phyloP scores from a whole-genome alignment of 2,113 vertebrate species.

The Paramisgurnus dabryanus region DNA sequence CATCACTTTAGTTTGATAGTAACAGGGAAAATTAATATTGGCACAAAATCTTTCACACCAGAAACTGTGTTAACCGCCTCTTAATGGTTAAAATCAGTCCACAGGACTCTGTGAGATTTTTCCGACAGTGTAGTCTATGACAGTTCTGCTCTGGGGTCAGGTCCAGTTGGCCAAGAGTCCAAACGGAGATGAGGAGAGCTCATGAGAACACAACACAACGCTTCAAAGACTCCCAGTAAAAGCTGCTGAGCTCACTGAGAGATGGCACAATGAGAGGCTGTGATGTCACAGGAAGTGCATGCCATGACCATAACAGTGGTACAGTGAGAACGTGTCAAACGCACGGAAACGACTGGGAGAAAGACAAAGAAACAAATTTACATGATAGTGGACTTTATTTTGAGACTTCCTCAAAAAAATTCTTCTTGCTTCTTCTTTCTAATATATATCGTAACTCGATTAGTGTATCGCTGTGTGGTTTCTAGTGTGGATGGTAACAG shows the following conservation, averaged over 20 bases:
- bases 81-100: conserved; percentile 7
- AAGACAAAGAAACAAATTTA: conserved; percentile 40
- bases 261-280: conserved; percentile 49
- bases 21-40: too few species aligned
- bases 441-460: too few species aligned
- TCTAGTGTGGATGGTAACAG: too few species aligned
- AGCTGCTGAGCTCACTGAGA: conserved; percentile 51
- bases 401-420: too few species aligned
- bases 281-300: conserved; percentile 36
- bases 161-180: conserved; percentile 42
- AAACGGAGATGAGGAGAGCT: conserved; percentile 43
- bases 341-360: neutral
- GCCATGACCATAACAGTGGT: conserved; percentile 33
- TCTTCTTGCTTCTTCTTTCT: too few species aligned
- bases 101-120: neutral
- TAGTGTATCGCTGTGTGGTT: too few species aligned
- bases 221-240: conserved; percentile 61
- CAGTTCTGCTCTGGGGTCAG: conserved; percentile 32
- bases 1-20: too few species aligned
- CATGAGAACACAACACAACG: conserved; percentile 53
- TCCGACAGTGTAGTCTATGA: conserved; percentile 36
- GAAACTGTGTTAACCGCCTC: too few species aligned
- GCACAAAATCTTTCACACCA: too few species aligned
- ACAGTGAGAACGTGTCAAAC: conserved; percentile 47
- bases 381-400: conserved; percentile 33